Evolutionary conservation across 23 tunicate species (phyloP).

Genomic region (Ciona savignyi): DNA sequence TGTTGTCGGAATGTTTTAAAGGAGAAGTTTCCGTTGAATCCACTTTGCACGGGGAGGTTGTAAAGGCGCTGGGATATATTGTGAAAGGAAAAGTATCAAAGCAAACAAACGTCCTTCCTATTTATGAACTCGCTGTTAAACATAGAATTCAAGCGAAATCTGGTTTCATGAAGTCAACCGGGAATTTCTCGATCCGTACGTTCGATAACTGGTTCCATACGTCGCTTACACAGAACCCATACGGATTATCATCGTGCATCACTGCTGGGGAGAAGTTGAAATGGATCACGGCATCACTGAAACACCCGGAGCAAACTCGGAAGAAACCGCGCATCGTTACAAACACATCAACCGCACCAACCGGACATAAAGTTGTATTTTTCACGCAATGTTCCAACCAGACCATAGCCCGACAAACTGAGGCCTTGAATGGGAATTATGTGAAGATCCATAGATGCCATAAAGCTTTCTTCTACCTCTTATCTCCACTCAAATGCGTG

Average conservation of each 20-base stretch:
- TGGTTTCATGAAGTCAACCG: constrained; percentile 37
- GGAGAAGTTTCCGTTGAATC: background rate
- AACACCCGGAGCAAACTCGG: constrained; percentile 4
- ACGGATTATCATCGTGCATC: constrained; percentile 27
- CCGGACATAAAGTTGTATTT: constrained; percentile 20
- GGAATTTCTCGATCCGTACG: constrained; percentile 27
- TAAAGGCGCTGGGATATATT: constrained; percentile 29
- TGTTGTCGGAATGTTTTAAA: constrained; percentile 36
- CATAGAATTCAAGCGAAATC: constrained; percentile 28
- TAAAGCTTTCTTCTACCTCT: constrained; percentile 44
- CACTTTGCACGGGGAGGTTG: constrained; percentile 21
- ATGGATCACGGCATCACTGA: constrained; percentile 36
- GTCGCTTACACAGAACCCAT: constrained; percentile 42
- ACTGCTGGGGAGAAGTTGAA: constrained; percentile 34
- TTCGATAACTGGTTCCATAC: constrained; percentile 55
- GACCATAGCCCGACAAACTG: constrained; percentile 64
- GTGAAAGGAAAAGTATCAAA: constrained; percentile 19
- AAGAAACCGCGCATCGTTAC: constrained; percentile 31
- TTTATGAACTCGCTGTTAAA: constrained; percentile 30
- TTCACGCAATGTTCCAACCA: constrained; percentile 67
- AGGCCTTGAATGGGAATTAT: constrained; percentile 20
- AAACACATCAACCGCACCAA: constrained; percentile 14
- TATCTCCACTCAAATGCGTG: constrained; percentile 67
- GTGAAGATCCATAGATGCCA: constrained; percentile 62
- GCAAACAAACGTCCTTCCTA: constrained; percentile 16